Base-by-base conservation (phyloP, 1,140 invertebrate species). In the Solen grandis region DNA sequence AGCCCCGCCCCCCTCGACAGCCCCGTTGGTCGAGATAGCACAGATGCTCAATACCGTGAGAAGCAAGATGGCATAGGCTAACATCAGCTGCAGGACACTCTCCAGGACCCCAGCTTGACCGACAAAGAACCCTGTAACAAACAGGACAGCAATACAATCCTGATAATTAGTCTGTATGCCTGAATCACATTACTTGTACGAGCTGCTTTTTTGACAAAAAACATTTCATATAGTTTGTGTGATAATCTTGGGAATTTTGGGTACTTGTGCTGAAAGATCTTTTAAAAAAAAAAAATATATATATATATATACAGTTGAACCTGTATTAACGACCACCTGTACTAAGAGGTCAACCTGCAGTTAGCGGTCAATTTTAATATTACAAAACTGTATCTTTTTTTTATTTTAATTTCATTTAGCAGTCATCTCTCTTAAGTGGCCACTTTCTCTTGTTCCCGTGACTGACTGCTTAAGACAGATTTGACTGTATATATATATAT, bases 11-110 rank as follows among this genome's bases (percentile, higher is more conserved):
- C 99, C 98, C 94, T 99, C 97, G 0, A 99, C 96, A 70, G 98
- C 98, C 50, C 99, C 99, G 94, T 99, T 99, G 14, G 98, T 99
- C 8, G 97, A 99, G 89, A 99, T 98, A 16, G 99, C 98, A 93
- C 98, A 99, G 59, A 99, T 97, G 3, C 98, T 99, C 27, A 97
- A 95, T 0, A 99, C 98, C 4, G 99, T 99, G 89, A 99, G 97
- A 0, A 99, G 89, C 57, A 99, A 94, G 90, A 99, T 99, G 16
- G 95, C 93, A 93, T 99, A 99, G 5, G 98, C 98, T 62, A 99
- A 95, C 5, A 95, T 90, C 90, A 99, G 97, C 92, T 99, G 97
- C 22, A 95, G 89, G 29, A 99, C 90, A 0, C 98, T 97, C 52
- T 97, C 94, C 27, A 99, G 91, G 31, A 99, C 93, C 68, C 99